These are phyloP conservation scores for Goniozus legneri DNA, from an alignment of 1,140 invertebrate genomes.

Conservation along the genomic window DNA sequence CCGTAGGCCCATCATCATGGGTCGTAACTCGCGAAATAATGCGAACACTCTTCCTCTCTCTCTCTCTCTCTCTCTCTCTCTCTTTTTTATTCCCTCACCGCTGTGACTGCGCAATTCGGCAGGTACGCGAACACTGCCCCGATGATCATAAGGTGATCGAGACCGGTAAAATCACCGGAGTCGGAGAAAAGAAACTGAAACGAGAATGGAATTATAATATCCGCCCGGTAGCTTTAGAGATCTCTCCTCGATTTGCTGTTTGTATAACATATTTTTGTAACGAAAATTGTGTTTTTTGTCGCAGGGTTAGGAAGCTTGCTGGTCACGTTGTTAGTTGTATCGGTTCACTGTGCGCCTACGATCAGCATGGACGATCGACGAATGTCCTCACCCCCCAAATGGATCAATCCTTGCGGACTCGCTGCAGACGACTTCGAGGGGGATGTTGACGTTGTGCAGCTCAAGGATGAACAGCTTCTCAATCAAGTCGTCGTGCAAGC, in stretches of 20 bases:
- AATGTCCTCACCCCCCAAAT: constrained; percentile 42
- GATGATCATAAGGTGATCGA: constrained; percentile 43
- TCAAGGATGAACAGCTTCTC: constrained; percentile 45
- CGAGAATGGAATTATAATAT: not conserved
- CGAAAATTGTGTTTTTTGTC: constrained; percentile 21
- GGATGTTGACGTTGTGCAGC: constrained; percentile 37
- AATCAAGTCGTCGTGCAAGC: constrained; percentile 50
- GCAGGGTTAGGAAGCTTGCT: constrained; percentile 45
- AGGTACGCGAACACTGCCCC: constrained; percentile 1
- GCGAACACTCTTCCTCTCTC: too few relatives aligned
- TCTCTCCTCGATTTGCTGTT: too few relatives aligned
- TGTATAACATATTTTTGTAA: too few relatives aligned
- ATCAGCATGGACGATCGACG: constrained; percentile 35
- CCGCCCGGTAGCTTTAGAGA: too few relatives aligned
- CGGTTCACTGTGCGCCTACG: constrained; percentile 41
- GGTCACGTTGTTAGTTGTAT: constrained; percentile 35
- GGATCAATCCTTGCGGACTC: constrained; percentile 57
- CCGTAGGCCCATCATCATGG: constrained; percentile 44
- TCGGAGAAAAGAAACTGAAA: not conserved
- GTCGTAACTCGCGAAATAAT: constrained; percentile 48
- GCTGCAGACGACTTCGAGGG: constrained; percentile 37
- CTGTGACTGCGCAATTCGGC: constrained; percentile 11
- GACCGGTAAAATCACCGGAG: constrained; percentile 15
- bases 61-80: too few relatives aligned
- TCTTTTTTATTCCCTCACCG: constrained; percentile 20